These are phyloP conservation scores for Pangasius larnaudii DNA, from an alignment of 2,797 vertebrate genomes.

Conservation along the genomic window DNA sequence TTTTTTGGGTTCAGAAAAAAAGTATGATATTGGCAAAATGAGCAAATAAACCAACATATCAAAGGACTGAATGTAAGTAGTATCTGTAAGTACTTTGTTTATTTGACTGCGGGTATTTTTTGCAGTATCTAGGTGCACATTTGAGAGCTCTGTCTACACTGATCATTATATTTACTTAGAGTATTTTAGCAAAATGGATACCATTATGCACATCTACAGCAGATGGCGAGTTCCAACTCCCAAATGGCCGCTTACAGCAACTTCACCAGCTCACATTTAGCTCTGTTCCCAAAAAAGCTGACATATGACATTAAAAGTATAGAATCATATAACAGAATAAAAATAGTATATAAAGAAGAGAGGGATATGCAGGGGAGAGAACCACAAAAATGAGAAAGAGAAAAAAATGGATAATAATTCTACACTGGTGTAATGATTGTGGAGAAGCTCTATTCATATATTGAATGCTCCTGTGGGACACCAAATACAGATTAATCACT, in stretches of 20 bases:
- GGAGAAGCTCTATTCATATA: not conserved
- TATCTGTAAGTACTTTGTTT: conserved; percentile 36
- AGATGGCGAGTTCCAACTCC: conserved; percentile 29
- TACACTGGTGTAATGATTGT: not conserved
- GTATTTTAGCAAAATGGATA: conserved; percentile 9
- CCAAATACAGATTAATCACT: not conserved
- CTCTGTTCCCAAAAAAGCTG: not conserved
- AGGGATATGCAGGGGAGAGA: not conserved
- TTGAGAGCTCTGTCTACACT: not conserved
- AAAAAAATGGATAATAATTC: not conserved
- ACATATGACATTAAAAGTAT: not conserved
- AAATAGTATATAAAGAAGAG: not conserved
- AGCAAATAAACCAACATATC: conserved; percentile 14
- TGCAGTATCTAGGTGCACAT: conserved; percentile 26
- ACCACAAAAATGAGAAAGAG: not conserved
- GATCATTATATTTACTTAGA: conserved; percentile 21
- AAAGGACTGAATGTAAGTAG: conserved; percentile 11
- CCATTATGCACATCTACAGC: conserved; percentile 40
- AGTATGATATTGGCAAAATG: not conserved
- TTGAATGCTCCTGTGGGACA: not conserved
- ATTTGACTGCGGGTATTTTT: conserved; percentile 36
- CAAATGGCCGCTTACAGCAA: conserved; percentile 23
- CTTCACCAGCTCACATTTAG: conserved; percentile 34
- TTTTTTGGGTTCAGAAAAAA: not conserved
- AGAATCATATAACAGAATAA: not conserved